Evolutionary conservation across 2,797 vertebrate genomes (phyloP), one percentile per base, ranked within the genome.

Genomic region (Rhabdophis nuchalis): DNA sequence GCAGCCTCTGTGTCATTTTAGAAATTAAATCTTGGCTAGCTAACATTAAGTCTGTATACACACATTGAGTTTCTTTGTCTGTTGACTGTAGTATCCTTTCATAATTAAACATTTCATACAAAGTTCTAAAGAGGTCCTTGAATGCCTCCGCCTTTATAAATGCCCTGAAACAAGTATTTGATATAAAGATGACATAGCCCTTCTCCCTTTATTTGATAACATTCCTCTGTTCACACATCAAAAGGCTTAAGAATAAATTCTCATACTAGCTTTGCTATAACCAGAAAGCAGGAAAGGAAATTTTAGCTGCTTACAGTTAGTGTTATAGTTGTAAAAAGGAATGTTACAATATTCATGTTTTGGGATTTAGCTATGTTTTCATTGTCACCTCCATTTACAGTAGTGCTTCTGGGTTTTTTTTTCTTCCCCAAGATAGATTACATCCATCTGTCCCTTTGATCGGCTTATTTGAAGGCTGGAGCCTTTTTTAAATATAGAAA

Each of bases 1-100:
- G 95, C 96, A 96, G 92, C 90, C 93, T 95, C 91, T 95, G 89
- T 95, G 93, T 95, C 94, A 92, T 94, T 96, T 96, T 94, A 87
- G 89, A 97, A 97, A 93, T 96, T 85, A 96, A 96, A 95, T 96
- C 95, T 97, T 97, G 95, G 96, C 95, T 93, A 88, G 9, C 64
- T 92, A 96, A 94, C 92, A 93, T 93, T 86, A 93, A 27, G 91
- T 95, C 96, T 97, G 16, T 95, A 94, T 96, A 95, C 88, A 96
- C 87, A 92, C 95, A 94, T 50, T 96, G 95, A 94, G 95, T 96
- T 95, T 96, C 93, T 96, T 96, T 97, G 94, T 96, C 89, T 95
- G 95, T 89, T 90, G 92, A 86, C 91, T 95, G 54, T 91, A 91
- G 92, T 92, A 86, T 93, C 94, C 88, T 93, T 97, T 97, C 94